Base-by-base conservation (phyloP, 2,888 invertebrate species). In the Zeuzera pyrina region DNA sequence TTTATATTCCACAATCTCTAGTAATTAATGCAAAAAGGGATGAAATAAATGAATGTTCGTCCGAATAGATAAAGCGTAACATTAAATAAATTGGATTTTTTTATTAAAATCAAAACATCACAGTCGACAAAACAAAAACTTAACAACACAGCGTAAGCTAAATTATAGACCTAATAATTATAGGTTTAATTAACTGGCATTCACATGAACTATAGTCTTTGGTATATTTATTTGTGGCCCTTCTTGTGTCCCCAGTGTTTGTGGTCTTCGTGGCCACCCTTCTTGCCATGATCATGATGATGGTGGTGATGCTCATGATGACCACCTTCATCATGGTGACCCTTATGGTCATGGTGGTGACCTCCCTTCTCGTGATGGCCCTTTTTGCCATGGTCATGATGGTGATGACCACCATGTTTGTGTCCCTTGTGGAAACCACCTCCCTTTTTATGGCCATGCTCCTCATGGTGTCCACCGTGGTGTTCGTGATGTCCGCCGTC, bases 371-470 rank as follows among this genome's bases (percentile, higher is more conserved):
- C 90, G 53, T 90, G 88, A 52, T 91, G 89, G 2, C 92, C 92
- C 67, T 93, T 91, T 78, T 93, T 92, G 42, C 92, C 92, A 50
- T 92, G 89, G 48, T 92, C 88, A 52, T 91, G 91, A 48, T 91
- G 88, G 53, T 93, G 91, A 50, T 91, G 89, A 1, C 89, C 91
- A 33, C 89, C 88, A 57, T 93, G 89, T 54, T 92, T 88, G 67
- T 91, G 91, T 16, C 92, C 92, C 50, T 91, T 91, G 71, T 94
- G 93, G 77, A 89, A 86, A 51, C 88, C 88, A 13, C 91, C 91
- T 38, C 93, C 93, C 73, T 93, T 91, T 72, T 92, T 91, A 74
- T 91, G 89, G 30, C 89, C 91, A 50, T 91, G 90, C 57, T 89
- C 90, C 56, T 92, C 90, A 57, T 93, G 90, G 59, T 89, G 89